phyloP scores from a whole-genome alignment of 2,797 vertebrate species.

The Macropodus opercularis region DNA sequence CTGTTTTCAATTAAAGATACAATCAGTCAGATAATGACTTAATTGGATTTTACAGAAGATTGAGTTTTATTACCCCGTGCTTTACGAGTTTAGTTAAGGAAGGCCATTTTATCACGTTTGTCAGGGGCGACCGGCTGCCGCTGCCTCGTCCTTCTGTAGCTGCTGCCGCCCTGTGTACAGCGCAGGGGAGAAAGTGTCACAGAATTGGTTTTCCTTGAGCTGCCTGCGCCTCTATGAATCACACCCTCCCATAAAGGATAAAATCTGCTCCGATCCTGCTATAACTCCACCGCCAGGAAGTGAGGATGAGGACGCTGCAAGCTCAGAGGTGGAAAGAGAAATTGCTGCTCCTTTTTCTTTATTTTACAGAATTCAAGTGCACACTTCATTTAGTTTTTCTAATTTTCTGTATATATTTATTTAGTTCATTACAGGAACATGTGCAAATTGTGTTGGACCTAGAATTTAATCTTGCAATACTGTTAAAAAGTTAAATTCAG shows the following conservation, averaged over 20 bases:
- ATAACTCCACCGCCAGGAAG: constrained; percentile 46
- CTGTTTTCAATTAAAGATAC: constrained; percentile 99
- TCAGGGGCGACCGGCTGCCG: constrained; percentile 84
- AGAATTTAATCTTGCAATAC: no score
- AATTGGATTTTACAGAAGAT: constrained; percentile 99
- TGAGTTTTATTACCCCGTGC: constrained; percentile 99
- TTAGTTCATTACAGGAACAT: no score
- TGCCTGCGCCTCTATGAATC: constrained; percentile 78
- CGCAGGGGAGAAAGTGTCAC: constrained; percentile 78
- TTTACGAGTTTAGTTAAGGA: constrained; percentile 99
- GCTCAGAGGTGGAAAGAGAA: constrained; percentile 18
- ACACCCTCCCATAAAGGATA: constrained; percentile 72
- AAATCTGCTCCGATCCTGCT: constrained; percentile 55
- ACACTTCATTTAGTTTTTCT: no score
- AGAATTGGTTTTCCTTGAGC: constrained; percentile 82
- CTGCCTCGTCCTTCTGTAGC: constrained; percentile 84
- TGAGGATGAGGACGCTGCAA: constrained; percentile 16
- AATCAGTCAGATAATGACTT: constrained; percentile 99
- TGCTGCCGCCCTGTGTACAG: constrained; percentile 69
- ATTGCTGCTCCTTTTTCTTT: not conserved
- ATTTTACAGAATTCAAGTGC: not conserved
- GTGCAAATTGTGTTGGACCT: no score
- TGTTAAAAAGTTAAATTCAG: not conserved
- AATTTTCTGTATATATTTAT: not conserved
- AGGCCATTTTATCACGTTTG: constrained; percentile 98